A percentile compares a stretch with the other conserved stretches of the same genome.
Conservation (phyloP, 2,888 invertebrate genomes). For the Macrostomum cliftonense region DNA sequence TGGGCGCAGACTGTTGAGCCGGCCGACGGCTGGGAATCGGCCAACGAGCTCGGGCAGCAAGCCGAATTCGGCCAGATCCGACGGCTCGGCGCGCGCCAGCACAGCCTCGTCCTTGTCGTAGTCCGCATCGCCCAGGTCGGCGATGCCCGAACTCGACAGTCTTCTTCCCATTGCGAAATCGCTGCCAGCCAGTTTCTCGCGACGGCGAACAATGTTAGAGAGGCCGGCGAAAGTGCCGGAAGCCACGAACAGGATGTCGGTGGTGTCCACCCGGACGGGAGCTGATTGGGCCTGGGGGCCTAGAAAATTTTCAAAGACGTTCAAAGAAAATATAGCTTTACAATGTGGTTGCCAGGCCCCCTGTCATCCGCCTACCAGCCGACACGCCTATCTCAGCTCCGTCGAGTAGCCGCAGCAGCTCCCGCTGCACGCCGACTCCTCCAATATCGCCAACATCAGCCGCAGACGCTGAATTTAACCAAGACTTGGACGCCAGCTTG, state of each 20-base stretch:
- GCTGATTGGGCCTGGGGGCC: too few relatives aligned
- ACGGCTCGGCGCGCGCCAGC: too few relatives aligned
- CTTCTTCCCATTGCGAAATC: too few relatives aligned
- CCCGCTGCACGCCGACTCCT: constrained; percentile 95
- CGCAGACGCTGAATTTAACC: too few relatives aligned
- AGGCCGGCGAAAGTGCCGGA: constrained; percentile 95
- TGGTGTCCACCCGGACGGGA: constrained; percentile 53
- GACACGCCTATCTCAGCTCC: constrained; percentile 59
- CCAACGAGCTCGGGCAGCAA: constrained; percentile 38
- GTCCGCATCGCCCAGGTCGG: too few relatives aligned
- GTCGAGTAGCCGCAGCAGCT: constrained; percentile 61
- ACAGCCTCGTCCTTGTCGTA: too few relatives aligned
- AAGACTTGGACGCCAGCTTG: constrained; percentile 46
- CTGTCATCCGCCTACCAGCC: too few relatives aligned
- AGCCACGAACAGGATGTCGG: constrained; percentile 91
- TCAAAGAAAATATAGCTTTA: too few relatives aligned
- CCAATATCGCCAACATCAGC: constrained; percentile 67
- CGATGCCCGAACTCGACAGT: too few relatives aligned
- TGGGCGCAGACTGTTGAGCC: constrained; percentile 82
- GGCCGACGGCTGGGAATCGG: constrained; percentile 76
- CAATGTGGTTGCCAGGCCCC: too few relatives aligned
- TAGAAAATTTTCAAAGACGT: too few relatives aligned
- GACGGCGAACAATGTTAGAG: constrained; percentile 54
- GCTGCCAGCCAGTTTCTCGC: too few relatives aligned
- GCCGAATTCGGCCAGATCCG: constrained; percentile 70